Percentiles rank a stretch among this genome's conserved stretches.
phyloP scores from a whole-genome alignment of 2,113 vertebrate species.

The Galbula dea region DNA sequence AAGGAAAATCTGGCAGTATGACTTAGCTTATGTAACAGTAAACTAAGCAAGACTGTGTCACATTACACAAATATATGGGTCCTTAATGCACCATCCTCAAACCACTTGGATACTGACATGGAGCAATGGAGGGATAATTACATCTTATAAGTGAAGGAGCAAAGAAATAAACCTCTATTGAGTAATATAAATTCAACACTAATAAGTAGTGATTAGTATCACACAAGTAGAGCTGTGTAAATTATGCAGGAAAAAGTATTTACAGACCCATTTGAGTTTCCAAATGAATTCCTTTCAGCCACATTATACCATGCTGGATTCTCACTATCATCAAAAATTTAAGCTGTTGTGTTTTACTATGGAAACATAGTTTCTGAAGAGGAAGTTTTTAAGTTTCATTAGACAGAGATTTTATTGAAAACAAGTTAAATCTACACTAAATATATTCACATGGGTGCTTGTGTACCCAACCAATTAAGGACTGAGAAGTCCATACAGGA shows the following conservation, averaged over 20 bases:
- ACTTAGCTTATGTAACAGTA: neutral
- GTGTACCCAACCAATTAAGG: neutral
- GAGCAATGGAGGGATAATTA: neutral
- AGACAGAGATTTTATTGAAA: neutral
- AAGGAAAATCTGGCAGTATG: neutral
- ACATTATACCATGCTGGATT: neutral
- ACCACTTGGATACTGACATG: neutral
- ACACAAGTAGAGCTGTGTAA: neutral
- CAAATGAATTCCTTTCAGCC: neutral
- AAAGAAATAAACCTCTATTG: neutral
- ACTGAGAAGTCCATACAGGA: neutral
- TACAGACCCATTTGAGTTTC: slow-evolving; percentile 21
- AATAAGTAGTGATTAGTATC: slow-evolving; percentile 2
- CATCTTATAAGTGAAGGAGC: neutral
- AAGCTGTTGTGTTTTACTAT: slow-evolving; percentile 11
- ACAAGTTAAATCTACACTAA: neutral
- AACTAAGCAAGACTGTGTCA: neutral
- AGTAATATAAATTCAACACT: neutral
- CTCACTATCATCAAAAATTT: slow-evolving; percentile 38
- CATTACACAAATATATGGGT: neutral
- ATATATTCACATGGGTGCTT: neutral
- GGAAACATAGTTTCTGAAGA: neutral
- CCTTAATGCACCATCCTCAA: neutral
- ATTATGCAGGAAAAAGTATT: slow-evolving; percentile 32
- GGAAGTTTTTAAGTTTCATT: slow-evolving; percentile 13